Base-by-base conservation (phyloP, 2,797 vertebrate genomes). In the Anguilla obscura region DNA sequence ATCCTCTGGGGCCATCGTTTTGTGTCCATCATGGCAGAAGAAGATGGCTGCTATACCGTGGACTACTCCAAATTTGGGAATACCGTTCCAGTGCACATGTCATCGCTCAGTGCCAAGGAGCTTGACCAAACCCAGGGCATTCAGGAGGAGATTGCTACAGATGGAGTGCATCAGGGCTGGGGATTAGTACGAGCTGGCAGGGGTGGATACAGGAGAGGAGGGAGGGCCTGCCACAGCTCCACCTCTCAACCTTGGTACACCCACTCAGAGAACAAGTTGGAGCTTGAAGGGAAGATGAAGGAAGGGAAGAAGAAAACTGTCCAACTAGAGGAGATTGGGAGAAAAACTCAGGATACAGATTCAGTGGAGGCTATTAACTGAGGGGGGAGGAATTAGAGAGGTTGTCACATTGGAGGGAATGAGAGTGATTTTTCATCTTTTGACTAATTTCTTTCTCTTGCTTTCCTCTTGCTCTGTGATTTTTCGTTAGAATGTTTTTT, bases 11-110 rank as follows among this genome's bases (percentile, higher is more conserved):
- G 98, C 5, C 95, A 98, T 69, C 98, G 98, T 84, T 99, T 99
- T 0, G 97, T 99, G 89, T 97, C 98, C 87, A 97, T 99, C 0
- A 97, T 99, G 66, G 97, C 97, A 0, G 98, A 99, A 91, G 98
- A 99, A 92, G 98, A 99, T n/a, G 97, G 97, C 0, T 96, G 97
- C 0, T 99, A 99, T 0, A 97, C 97, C 0, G 98, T 99, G 0
- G 97, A 99, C 91, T 99, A 99, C 92, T 99, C 98, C 74, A 99
- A 99, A 91, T 99, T 99, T 0, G 98, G 98, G 40, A 99, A 99
- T 93, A 99, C 98, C 0, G 91, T 97, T 27, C 97, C 97, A 0
- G 96, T 99, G 48, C 97, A 97, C 0, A 98, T 99, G 0, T 95
- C 98, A 0, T 94, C 96, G 0, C 98, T 99, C 93, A 98, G 98